Evolutionary conservation across 2,113 vertebrate genomes (phyloP).

Genomic region (Myocastor coypus): DNA sequence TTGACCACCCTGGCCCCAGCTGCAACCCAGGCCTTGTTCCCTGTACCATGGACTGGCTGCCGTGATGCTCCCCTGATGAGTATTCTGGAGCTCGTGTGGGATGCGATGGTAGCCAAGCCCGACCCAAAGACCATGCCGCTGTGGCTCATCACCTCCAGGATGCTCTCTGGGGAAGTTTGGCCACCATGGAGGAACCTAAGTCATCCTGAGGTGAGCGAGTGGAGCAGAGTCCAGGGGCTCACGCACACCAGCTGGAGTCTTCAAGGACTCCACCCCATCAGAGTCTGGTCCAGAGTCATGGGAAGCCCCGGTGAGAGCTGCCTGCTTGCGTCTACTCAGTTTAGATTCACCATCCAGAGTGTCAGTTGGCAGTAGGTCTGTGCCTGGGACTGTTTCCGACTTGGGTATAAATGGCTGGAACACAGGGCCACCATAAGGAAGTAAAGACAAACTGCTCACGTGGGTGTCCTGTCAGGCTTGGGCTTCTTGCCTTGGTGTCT

Average conservation of each 20-base stretch:
- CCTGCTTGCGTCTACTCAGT: not conserved
- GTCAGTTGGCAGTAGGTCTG: fast-evolving
- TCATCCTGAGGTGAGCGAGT: not conserved
- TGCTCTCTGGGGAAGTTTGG: not conserved
- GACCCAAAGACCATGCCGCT: not conserved
- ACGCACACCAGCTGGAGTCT: not conserved
- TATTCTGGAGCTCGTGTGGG: not conserved
- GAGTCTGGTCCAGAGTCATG: not conserved
- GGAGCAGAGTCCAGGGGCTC: not conserved
- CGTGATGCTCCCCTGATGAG: fast-evolving
- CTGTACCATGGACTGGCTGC: not conserved
- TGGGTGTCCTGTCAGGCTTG: not conserved
- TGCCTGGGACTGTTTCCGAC: not conserved
- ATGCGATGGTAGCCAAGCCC: not conserved
- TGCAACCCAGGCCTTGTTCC: fast-evolving
- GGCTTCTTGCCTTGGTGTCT: not conserved
- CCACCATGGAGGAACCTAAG: not conserved
- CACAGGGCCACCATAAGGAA: fast-evolving
- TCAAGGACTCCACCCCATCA: not conserved
- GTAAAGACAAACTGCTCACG: not conserved
- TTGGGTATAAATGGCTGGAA: not conserved
- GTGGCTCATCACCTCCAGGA: not conserved
- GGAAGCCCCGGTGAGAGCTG: fast-evolving
- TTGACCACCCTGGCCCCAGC: fast-evolving
- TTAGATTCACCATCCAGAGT: not conserved